Evolutionary conservation across 2,888 invertebrate genomes (phyloP).

Genomic region (Nomada ferruginata): DNA sequence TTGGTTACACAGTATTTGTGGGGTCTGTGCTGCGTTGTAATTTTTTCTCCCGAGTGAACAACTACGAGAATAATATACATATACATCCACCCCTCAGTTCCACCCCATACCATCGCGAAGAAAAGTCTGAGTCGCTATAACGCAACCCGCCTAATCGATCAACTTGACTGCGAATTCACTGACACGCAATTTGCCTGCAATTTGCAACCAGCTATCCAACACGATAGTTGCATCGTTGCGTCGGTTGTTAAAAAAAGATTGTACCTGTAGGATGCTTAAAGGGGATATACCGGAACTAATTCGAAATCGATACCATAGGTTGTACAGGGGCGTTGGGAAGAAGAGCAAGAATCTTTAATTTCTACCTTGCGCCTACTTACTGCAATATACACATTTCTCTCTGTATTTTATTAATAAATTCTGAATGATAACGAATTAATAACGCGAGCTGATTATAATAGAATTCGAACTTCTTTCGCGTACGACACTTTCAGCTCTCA

Average conservation of each 20-base stretch:
- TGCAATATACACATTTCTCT: not conserved
- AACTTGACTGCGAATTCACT: conserved; percentile 14
- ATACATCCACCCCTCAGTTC: not conserved
- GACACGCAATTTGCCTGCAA: conserved; percentile 31
- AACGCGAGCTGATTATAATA: no score
- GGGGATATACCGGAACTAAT: conserved; percentile 50
- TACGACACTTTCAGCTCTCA: no score
- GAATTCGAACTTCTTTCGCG: no score
- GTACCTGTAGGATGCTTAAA: conserved; percentile 46
- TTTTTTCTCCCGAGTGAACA: not conserved
- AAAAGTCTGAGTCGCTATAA: not conserved
- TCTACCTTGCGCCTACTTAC: not conserved
- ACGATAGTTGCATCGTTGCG: conserved; percentile 25
- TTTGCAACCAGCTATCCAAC: conserved; percentile 5
- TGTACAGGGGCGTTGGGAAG: not conserved
- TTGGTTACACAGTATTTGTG: not conserved
- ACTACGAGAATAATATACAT: not conserved
- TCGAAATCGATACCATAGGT: conserved; percentile 46
- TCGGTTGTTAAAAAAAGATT: conserved; percentile 53
- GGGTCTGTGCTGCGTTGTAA: not conserved
- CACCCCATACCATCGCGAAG: not conserved
- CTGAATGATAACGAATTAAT: no score
- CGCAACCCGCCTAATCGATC: conserved; percentile 1
- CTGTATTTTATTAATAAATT: not conserved
- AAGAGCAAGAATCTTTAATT: not conserved